Percentiles rank a stretch among this genome's conserved stretches.
These are phyloP conservation scores for Papilio aristodemus DNA, from an alignment of 1,140 invertebrate genomes.

Conservation along the genomic window DNA sequence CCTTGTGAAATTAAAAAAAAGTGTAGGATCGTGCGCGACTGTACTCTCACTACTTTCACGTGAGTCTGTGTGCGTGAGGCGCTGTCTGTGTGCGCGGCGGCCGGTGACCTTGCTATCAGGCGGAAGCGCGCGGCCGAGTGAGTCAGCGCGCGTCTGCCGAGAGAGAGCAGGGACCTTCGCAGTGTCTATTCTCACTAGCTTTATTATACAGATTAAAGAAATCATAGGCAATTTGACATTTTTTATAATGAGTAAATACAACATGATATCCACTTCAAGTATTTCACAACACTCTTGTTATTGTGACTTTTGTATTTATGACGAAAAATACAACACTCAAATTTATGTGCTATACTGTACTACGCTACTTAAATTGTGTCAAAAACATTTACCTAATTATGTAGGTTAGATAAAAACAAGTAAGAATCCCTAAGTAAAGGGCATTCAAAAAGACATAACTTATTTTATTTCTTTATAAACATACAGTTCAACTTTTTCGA, in stretches of 20 bases:
- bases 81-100: conserved; percentile 56
- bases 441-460: too few relatives aligned
- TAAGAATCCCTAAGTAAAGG: too few relatives aligned
- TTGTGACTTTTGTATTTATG: too few relatives aligned
- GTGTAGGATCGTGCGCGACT: conserved; percentile 52
- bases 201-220: conserved; percentile 37
- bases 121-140: conserved; percentile 75
- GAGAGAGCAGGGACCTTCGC: conserved; percentile 69
- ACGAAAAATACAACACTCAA: background rate
- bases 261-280: background rate
- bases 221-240: background rate
- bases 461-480: too few relatives aligned
- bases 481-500: too few relatives aligned
- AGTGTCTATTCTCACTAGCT: conserved; percentile 48
- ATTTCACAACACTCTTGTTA: background rate
- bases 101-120: conserved; percentile 80
- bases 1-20: conserved; percentile 18
- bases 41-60: conserved; percentile 78
- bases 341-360: background rate
- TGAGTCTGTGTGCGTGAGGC: conserved; percentile 46
- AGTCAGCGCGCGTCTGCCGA: conserved; percentile 73
- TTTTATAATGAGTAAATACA: background rate
- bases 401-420: background rate
- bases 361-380: too few relatives aligned
- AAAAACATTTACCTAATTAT: background rate